Base-by-base conservation (phyloP, 2,888 invertebrate species). In the Mechanitis mazaeus region DNA sequence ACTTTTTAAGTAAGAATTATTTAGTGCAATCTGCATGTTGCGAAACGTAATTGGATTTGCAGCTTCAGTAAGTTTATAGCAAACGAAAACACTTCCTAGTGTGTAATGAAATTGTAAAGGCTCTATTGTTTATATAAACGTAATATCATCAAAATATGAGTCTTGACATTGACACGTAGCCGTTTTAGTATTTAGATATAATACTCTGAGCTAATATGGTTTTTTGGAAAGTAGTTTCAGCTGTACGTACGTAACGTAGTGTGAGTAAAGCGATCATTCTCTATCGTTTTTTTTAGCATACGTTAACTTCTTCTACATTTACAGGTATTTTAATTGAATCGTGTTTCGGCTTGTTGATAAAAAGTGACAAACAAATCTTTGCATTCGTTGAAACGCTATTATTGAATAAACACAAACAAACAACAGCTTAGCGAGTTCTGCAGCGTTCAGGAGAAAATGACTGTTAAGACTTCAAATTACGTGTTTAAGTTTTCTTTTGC, bases 1-100 rank as follows among this genome's bases (percentile, higher is more conserved):
- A 50, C 31, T 50, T 50, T 50, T 50, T 50, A 31, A 50, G 31
- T 50, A 31, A 31, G 50, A 50, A 50, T 50, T 50, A 50, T 50
- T 50, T 50, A 50, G 50, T 50, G 9, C 50, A 9, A 50, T 50
- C 50, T 31, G 31, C 28, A 50, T 50, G 50, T 50, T 50, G 31
- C 50, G 31, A 50, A 50, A 31, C 31, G 7, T 50, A 50, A 50
- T 50, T 50, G 50, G 31, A 50, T 50, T 50, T 50, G 31, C 50
- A 50, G 50, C 50, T 50, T 50, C 31, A 50, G 50, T 9, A 50
- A 50, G 50, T 50, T 50, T 31, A 31, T 28, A 50, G 50, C 28
- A 31, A 50, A 50, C 31, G 50, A 28, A 50, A 50, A 50, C 31
- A 31, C 31, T 50, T 50, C 31, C 31, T 31, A 50, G 50, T 50